Evolutionary conservation across 2,888 invertebrate genomes (phyloP).

Genomic region (Leptinotarsa tumamoca): DNA sequence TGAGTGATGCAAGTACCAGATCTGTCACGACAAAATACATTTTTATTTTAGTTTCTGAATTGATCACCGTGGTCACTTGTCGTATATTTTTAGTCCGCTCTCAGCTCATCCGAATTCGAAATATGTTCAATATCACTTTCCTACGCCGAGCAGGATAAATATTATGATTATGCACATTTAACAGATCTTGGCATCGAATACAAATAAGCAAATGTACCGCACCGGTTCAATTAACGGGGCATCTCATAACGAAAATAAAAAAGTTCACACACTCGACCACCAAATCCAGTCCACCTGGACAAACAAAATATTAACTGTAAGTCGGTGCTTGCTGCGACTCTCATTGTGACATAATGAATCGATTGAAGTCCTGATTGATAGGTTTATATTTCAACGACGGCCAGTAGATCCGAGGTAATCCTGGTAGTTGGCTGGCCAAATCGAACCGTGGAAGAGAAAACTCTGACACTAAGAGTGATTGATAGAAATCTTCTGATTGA

Average conservation of each 20-base stretch:
- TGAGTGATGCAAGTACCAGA: no score
- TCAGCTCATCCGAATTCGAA: not conserved
- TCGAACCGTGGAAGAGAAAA: constrained; percentile 48
- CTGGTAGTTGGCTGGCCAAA: constrained; percentile 51
- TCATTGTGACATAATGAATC: constrained; percentile 41
- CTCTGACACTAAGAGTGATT: constrained; percentile 66
- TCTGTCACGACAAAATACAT: no score
- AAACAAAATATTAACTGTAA: constrained; percentile 16
- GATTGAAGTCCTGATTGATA: constrained; percentile 60
- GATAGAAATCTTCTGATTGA: constrained; percentile 61
- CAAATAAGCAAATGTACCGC: constrained; percentile 1
- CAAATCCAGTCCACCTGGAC: constrained; percentile 17
- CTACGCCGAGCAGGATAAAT: not conserved
- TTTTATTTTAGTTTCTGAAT: no score
- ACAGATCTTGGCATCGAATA: constrained; percentile 2
- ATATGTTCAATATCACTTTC: not conserved
- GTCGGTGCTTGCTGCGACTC: constrained; percentile 22
- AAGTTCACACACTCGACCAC: constrained; percentile 4
- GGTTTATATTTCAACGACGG: constrained; percentile 63
- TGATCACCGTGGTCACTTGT: no score
- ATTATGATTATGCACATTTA: constrained; percentile 13
- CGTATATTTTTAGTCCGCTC: not conserved
- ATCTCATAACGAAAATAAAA: not conserved
- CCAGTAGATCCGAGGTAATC: constrained; percentile 60
- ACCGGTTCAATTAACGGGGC: not conserved